A percentile compares a stretch with the other conserved stretches of the same genome.
Conservation (phyloP, 2,888 invertebrate genomes). For the Sphaeridia pumilis region DNA sequence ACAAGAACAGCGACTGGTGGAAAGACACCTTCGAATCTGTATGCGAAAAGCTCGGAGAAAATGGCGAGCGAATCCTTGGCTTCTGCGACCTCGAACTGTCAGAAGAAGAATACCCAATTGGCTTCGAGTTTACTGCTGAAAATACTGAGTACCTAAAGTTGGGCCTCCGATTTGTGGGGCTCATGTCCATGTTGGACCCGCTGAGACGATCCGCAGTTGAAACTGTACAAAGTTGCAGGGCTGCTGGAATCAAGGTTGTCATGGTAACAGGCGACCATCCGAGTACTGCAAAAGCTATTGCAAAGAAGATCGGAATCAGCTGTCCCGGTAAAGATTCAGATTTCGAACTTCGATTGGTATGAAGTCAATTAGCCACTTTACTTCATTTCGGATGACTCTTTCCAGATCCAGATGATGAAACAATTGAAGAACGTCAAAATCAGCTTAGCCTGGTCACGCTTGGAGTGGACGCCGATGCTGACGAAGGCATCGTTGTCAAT, state of each 20-base stretch:
- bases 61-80: slow-evolving; percentile 51
- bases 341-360: too few species aligned
- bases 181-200: slow-evolving; percentile 61
- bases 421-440: slow-evolving; percentile 59
- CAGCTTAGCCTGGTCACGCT: slow-evolving; percentile 45
- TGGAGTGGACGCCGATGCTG: slow-evolving; percentile 43
- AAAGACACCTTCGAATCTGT: slow-evolving; percentile 50
- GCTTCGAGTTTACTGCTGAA: slow-evolving; percentile 50
- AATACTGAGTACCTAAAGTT: slow-evolving; percentile 55
- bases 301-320: slow-evolving; percentile 86
- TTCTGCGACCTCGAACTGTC: slow-evolving; percentile 42
- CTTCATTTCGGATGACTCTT: too few species aligned
- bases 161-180: slow-evolving; percentile 51
- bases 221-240: slow-evolving; percentile 57
- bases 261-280: slow-evolving; percentile 76
- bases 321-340: not conserved
- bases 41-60: slow-evolving; percentile 66
- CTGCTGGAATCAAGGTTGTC: slow-evolving; percentile 60
- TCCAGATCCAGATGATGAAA: slow-evolving; percentile 41
- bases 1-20: slow-evolving; percentile 42
- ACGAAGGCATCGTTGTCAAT: slow-evolving; percentile 48
- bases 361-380: too few species aligned
- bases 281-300: slow-evolving; percentile 90
- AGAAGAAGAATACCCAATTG: slow-evolving; percentile 43
- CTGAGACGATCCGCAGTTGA: slow-evolving; percentile 54